Evolutionary conservation across 2,797 vertebrate species (phyloP), one percentile per base, ranked within the genome.

Genomic region (Macropodus opercularis): DNA sequence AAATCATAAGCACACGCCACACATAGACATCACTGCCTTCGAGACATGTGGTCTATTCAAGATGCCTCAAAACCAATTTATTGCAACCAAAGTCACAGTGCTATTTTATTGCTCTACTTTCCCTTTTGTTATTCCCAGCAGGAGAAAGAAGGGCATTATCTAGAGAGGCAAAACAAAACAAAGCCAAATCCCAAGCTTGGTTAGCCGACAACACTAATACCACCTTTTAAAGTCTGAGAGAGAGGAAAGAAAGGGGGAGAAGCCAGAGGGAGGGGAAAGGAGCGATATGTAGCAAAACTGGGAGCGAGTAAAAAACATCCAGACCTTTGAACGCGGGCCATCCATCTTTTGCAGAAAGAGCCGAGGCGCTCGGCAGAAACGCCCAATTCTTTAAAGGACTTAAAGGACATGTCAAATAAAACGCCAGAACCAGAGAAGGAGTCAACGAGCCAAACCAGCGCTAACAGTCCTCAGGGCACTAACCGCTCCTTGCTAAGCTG

Each of bases 311-410:
- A 61, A 44, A 68, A 63, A 17, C 70, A 82, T 77, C 84, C 91
- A 87, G 87, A 93, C 92, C 92, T 93, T 90, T 93, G 90, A 63
- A 82, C 89, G 54, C 89, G 90, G 61, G 69, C 72, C 88, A 93
- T 93, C 92, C 91, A 93, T 87, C 91, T 89, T 72, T 90, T 92
- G 85, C 89, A 93, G 77, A 93, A 85, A 54, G 90, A 90, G 80
- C 91, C 90, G 8, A 92, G 90, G 72, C 88, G 90, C 85, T 92
- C 91, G 1, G 91, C 90, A 62, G 92, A 92, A 79, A 91, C 90
- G 75, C 90, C 91, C 74, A 91, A 79, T 85, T 92, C 92, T 86
- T 91, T 93, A 73, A 93, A 85, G 50, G 90, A 89, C 85, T 83
- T 89, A 86, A 93, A 92, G 80, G 91, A 92, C 91, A 92, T 92